These are phyloP conservation scores for Macroramphosus scolopax DNA, from an alignment of 2,797 vertebrate genomes.

Conservation along the genomic window DNA sequence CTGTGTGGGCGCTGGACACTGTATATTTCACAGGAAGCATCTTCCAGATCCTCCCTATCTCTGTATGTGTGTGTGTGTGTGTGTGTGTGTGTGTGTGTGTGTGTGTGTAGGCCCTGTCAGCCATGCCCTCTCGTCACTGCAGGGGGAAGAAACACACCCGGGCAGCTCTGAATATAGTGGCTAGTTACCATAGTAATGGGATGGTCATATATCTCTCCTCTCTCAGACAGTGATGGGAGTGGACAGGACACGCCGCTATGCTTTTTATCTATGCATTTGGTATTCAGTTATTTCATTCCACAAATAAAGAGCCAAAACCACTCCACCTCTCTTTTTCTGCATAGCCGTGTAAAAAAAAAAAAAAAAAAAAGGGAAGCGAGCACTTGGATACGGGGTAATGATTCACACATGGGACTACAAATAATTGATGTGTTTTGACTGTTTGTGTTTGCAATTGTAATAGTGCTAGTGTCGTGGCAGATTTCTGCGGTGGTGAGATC, in stretches of 20 bases:
- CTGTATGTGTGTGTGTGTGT: slow-evolving; percentile 17
- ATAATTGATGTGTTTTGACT: slow-evolving; percentile 73
- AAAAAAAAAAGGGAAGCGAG: slow-evolving; percentile 66
- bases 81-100: slow-evolving; percentile 21
- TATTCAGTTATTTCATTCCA: slow-evolving; percentile 69
- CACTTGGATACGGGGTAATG: slow-evolving; percentile 62
- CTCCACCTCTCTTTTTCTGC: slow-evolving; percentile 40
- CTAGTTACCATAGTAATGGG: slow-evolving; percentile 83
- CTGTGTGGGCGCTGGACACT: slow-evolving; percentile 16
- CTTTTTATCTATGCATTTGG: slow-evolving; percentile 75
- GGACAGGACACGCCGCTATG: slow-evolving; percentile 74
- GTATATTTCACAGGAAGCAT: slow-evolving; percentile 45
- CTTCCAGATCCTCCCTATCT: slow-evolving; percentile 41
- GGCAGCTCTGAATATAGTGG: slow-evolving; percentile 78
- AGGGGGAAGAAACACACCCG: slow-evolving; percentile 67
- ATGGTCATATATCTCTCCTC: slow-evolving; percentile 71
- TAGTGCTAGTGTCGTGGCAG: slow-evolving; percentile 47
- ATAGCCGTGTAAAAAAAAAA: slow-evolving; percentile 50
- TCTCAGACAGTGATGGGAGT: slow-evolving; percentile 70
- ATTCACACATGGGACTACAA: slow-evolving; percentile 61
- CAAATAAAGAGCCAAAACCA: slow-evolving; percentile 61
- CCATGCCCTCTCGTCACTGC: slow-evolving; percentile 74
- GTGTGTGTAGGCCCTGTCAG: slow-evolving; percentile 67
- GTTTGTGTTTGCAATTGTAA: slow-evolving; percentile 65
- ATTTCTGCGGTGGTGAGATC: slow-evolving; percentile 52